These are phyloP conservation scores for Drosophila vallismaia DNA, from an alignment of 2,888 invertebrate genomes.

Conservation along the genomic window DNA sequence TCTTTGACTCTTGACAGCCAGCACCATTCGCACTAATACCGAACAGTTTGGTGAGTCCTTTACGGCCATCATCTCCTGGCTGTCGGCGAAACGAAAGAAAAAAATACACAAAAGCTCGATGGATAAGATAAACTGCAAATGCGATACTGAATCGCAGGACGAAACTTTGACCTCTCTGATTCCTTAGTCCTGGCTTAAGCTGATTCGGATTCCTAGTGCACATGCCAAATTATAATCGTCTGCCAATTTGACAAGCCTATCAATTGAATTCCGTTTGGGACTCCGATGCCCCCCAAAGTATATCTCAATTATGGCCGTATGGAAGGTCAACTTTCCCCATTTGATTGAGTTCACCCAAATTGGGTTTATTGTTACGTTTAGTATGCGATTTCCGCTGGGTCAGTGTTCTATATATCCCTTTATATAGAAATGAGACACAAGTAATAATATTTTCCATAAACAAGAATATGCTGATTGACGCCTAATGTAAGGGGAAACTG, in stretches of 20 bases:
- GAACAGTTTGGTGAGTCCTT: conserved; percentile 41
- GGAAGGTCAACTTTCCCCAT: not conserved
- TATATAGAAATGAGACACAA: conserved; percentile 24
- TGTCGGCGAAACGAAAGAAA: conserved; percentile 5
- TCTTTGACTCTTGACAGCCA: conserved; percentile 29
- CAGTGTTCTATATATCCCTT: conserved; percentile 11
- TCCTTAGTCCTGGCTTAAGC: conserved; percentile 6
- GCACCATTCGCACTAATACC: conserved; percentile 46
- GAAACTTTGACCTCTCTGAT: conserved; percentile 52
- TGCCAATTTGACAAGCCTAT: conserved; percentile 67
- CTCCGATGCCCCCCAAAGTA: conserved; percentile 22
- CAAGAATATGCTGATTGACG: conserved; percentile 55
- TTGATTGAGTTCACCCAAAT: conserved; percentile 57
- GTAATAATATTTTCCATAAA: conserved; percentile 41
- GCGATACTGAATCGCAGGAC: conserved; percentile 46
- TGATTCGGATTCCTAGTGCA: conserved; percentile 24
- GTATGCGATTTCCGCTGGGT: conserved; percentile 32
- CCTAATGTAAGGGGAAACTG: conserved; percentile 61
- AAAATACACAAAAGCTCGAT: not conserved
- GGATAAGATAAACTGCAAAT: conserved; percentile 34
- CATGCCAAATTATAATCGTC: conserved; percentile 69
- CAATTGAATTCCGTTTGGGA: conserved; percentile 61
- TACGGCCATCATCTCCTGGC: conserved; percentile 9
- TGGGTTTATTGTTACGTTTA: conserved; percentile 63
- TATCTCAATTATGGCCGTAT: conserved; percentile 44